Percentiles rank a stretch among this genome's conserved stretches.
Conservation (phyloP, 1,140 invertebrate genomes). For the Trichonephila inaurata region DNA sequence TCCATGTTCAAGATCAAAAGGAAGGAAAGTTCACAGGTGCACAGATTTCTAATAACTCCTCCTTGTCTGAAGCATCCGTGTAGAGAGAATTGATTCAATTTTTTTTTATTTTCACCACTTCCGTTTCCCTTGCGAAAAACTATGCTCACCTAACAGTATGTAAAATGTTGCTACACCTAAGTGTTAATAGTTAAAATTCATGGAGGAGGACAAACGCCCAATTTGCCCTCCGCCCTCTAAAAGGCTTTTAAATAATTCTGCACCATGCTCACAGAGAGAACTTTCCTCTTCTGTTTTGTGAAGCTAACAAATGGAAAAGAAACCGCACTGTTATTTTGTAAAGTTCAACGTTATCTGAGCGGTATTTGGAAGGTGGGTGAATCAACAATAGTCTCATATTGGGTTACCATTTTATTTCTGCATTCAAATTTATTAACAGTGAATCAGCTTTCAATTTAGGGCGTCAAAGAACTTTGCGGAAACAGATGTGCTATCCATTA, state of each 20-base stretch:
- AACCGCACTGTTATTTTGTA: neutral
- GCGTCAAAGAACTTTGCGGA: too few species aligned
- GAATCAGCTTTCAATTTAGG: too few species aligned
- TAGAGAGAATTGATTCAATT: neutral
- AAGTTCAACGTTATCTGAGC: neutral
- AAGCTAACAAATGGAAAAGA: neutral
- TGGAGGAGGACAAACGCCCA: neutral
- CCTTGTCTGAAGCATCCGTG: constrained; percentile 5
- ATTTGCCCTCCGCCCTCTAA: neutral
- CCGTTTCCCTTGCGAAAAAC: constrained; percentile 15
- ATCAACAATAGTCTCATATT: neutral
- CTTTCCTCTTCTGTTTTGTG: neutral
- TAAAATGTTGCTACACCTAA: constrained; percentile 19
- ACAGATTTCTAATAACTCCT: constrained; percentile 17
- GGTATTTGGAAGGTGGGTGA: neutral
- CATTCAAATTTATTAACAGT: too few species aligned
- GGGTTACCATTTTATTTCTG: too few species aligned
- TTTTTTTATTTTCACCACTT: neutral
- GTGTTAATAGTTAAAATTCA: constrained; percentile 39
- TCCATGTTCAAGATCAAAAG: neutral
- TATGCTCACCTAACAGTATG: neutral
- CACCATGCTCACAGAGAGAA: neutral
- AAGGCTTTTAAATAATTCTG: constrained; percentile 16
- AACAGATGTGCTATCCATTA: too few species aligned
- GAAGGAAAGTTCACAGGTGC: neutral